Conservation (phyloP, 1,140 invertebrate species). For the Sitophilus oryzae region DNA sequence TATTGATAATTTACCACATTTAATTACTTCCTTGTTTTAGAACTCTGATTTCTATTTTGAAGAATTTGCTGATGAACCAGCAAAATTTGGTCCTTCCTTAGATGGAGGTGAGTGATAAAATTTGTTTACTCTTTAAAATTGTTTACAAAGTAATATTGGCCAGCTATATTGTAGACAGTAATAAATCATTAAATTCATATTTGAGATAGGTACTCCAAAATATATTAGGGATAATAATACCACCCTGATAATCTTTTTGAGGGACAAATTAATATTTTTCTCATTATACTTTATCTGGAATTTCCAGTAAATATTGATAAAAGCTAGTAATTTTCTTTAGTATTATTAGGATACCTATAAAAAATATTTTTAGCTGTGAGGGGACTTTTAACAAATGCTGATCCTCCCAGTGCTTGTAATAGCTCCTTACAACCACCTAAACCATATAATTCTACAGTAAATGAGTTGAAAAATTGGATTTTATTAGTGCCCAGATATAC, state of each 20-base stretch:
- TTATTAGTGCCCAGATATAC: slow-evolving; percentile 62
- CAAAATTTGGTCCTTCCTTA: slow-evolving; percentile 30
- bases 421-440: slow-evolving; percentile 54
- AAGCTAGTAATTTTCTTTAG: too few species aligned
- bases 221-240: too few species aligned
- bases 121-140: slow-evolving; percentile 7
- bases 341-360: too few species aligned
- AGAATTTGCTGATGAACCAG: slow-evolving; percentile 31
- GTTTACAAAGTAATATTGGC: too few species aligned
- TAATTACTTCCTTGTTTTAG: slow-evolving; percentile 24
- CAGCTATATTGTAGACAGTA: too few species aligned
- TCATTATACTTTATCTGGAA: too few species aligned
- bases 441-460: slow-evolving; percentile 44
- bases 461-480: slow-evolving; percentile 64
- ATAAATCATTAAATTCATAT: too few species aligned
- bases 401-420: slow-evolving; percentile 62
- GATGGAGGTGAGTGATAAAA: slow-evolving; percentile 27
- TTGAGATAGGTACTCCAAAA: too few species aligned
- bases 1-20: too few species aligned
- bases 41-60: slow-evolving; percentile 34
- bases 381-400: slow-evolving; percentile 62
- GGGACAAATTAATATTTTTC: too few species aligned
- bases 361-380: slow-evolving; percentile 38
- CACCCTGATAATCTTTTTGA: too few species aligned
- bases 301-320: too few species aligned